Base-by-base conservation (phyloP, 2,888 invertebrate species). In the Tenthredo notha region DNA sequence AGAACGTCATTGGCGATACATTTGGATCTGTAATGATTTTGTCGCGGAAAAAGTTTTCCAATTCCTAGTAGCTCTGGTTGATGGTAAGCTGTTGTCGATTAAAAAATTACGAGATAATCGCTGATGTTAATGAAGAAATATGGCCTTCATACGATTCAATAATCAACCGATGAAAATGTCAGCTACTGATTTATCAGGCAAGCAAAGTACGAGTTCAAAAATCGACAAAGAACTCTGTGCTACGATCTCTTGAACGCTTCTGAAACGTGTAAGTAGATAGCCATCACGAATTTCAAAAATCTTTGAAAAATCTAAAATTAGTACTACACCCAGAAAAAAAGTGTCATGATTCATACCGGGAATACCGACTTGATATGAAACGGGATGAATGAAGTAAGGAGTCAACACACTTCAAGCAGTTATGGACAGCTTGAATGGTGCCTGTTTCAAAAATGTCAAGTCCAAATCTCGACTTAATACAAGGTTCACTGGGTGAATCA, bases 151-250 rank as follows among this genome's bases (percentile, higher is more conserved):
- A 2, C n/a, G 12, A 29, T 33, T 29, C 29, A 67, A 33, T 18
- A 67, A 67, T 67, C 67, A 29, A 67, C 67, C 12, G 67, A 40
- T 43, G 40, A 25, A 43, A 74, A 74, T 74, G 10, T 12, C 74
- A 43, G 43, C 47, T 4, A 43, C 74, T 74, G 18, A 15, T 15
- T 74, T 74, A 74, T 74, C 74, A 25, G 25, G 10, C 43, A 43
- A 40, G 21, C 43, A n/a, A 12, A 43, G 29, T 43, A 2, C 10
- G n/a, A 40, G 9, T 12, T 15, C 12, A 33, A 29, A 18, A 18
- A 12, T 50, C 50, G 4, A 18, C 29, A 6, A 2, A 50, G 12
- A 0, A 33, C n/a, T 25, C 7, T 2, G 77, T 77, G 54, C 54
- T 77, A 54, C 77, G n/a, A n/a, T 54, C 77, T 54, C n/a, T 18